Evolutionary conservation across 2,113 vertebrate genomes (phyloP), one percentile per base, ranked within the genome.

Genomic region (Oreochromis tanganicae): DNA sequence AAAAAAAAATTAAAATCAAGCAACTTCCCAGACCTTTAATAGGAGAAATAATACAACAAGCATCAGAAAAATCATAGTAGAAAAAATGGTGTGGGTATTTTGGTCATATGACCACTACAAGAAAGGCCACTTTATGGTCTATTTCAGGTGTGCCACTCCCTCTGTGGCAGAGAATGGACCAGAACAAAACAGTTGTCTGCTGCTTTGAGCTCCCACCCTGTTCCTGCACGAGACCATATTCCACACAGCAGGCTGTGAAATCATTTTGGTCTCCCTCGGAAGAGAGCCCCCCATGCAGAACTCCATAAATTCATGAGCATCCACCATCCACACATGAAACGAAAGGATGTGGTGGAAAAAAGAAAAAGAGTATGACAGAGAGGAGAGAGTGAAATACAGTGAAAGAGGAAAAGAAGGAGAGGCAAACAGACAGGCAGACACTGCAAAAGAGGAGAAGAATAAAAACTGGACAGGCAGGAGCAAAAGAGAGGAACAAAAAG

Each of bases 231-330:
- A 92, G 83, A 91, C 56, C 87, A 92, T 95, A 94, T 93, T 92
- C 94, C 92, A 95, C 93, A 92, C 90, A 92, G 94, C 88, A 54
- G 92, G 93, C 91, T 94, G 91, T 92, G 91, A 92, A 94, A 95
- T 96, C 88, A 95, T 96, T 95, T 94, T 95, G 91, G 91, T 93
- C 92, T 91, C 88, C 90, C 90, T 92, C 87, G 52, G 92, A 96
- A 94, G 50, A 86, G 75, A 91, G 82, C 87, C 91, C 90, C 90
- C 90, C 88, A 92, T 94, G 93, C 88, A 90, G 90, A 94, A 93
- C 96, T 96, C 93, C 94, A 96, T 95, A 96, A 95, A 96, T 96
- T 94, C 94, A 96, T 95, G 94, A 96, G 92, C 80, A 91, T 95
- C 86, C 88, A 89, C 91, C 87, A 90, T 93, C 91, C 91, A 89